Percentiles rank a stretch among this genome's conserved stretches.
Evolutionary conservation across 2,797 vertebrate genomes (phyloP).

Genomic region (Lophotriccus pileatus): DNA sequence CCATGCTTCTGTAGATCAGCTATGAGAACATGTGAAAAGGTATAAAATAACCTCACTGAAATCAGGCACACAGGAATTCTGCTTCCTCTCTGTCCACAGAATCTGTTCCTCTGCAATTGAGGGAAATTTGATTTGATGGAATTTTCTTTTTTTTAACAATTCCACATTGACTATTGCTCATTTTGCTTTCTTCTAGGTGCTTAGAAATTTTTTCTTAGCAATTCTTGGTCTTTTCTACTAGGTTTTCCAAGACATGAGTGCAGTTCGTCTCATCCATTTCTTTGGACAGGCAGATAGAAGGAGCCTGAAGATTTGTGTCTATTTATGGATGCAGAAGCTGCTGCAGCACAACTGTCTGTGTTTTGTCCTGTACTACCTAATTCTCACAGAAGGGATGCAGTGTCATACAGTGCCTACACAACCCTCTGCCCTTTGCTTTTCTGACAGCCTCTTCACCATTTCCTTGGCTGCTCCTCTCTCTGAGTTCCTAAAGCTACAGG

Average conservation of each 20-base stretch:
- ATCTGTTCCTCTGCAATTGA: background rate
- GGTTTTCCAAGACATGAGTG: background rate
- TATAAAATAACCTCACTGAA: background rate
- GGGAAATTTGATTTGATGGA: background rate
- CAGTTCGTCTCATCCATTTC: background rate
- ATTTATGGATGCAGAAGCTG: background rate
- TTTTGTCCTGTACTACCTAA: background rate
- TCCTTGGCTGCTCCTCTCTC: background rate
- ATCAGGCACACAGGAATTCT: background rate
- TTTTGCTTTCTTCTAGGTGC: background rate
- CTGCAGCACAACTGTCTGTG: background rate
- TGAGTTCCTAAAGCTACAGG: background rate
- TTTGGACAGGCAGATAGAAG: background rate
- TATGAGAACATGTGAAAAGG: background rate
- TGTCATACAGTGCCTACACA: background rate
- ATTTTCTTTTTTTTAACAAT: background rate
- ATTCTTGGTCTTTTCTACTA: background rate
- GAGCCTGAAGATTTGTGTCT: background rate
- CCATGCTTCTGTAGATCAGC: background rate
- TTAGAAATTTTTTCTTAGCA: background rate
- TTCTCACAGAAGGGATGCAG: background rate
- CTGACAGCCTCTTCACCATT: background rate
- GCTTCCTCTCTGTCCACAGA: background rate
- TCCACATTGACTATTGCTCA: background rate
- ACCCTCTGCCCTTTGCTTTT: background rate